These are phyloP conservation scores for Knipowitschia caucasica DNA, from an alignment of 2,797 vertebrate genomes.

Conservation along the genomic window DNA sequence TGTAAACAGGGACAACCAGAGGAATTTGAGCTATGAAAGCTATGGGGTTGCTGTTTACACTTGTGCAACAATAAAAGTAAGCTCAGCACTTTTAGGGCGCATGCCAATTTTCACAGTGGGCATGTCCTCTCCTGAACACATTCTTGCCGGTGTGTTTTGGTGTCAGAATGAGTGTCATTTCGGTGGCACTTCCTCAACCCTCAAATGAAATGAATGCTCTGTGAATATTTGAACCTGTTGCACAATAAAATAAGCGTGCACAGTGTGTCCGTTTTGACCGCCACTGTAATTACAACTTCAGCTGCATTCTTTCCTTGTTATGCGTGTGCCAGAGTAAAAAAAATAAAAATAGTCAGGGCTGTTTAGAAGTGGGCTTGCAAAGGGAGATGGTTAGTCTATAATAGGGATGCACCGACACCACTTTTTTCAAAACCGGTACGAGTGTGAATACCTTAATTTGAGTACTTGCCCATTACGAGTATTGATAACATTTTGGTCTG, in stretches of 20 bases:
- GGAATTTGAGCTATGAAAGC: conserved; percentile 62
- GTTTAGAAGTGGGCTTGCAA: conserved; percentile 2
- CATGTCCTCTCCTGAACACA: conserved; percentile 49
- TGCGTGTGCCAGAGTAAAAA: conserved; percentile 14
- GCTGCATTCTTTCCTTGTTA: conserved; percentile 50
- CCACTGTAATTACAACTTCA: conserved; percentile 35
- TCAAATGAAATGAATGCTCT: conserved; percentile 33
- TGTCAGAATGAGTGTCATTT: conserved; percentile 52
- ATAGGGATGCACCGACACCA: no score
- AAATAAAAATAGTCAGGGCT: not conserved
- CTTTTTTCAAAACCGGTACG: no score
- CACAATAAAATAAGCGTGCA: conserved; percentile 11
- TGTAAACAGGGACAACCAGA: conserved; percentile 46
- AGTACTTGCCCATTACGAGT: no score
- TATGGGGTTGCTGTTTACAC: conserved; percentile 51
- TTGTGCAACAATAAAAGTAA: conserved; percentile 42
- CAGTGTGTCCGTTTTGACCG: conserved; percentile 18
- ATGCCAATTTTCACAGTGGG: conserved; percentile 41
- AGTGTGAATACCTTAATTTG: no score
- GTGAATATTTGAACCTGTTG: conserved; percentile 25
- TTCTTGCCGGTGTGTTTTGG: conserved; percentile 44
- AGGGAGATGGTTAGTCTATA: no score
- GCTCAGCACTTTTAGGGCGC: conserved; percentile 23
- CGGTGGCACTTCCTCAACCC: conserved; percentile 40
- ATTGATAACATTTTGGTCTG: no score